Percentiles rank a stretch among this genome's conserved stretches.
These are phyloP conservation scores for Ecliptopera silaceata DNA, from an alignment of 2,888 invertebrate species.

Conservation along the genomic window DNA sequence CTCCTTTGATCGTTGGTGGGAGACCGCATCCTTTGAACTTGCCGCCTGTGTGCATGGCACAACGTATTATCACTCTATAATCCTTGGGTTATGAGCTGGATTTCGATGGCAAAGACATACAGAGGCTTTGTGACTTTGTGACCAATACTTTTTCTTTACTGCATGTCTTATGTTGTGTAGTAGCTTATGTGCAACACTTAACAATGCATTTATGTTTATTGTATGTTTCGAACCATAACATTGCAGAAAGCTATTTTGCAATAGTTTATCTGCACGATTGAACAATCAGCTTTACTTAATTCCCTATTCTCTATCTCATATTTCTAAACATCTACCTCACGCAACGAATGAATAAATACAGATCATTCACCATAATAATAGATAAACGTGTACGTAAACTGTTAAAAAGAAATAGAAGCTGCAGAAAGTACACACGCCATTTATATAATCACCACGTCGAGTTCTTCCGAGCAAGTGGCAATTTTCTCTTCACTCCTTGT, in stretches of 20 bases:
- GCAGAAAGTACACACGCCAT: conserved; percentile 22
- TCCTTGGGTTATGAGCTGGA: conserved; percentile 25
- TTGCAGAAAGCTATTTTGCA: conserved; percentile 5
- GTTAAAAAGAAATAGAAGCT: conserved; percentile 35
- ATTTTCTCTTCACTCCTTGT: conserved; percentile 31
- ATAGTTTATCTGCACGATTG: conserved; percentile 18
- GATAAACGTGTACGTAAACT: conserved; percentile 26
- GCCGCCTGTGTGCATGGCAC: conserved; percentile 61
- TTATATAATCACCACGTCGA: conserved; percentile 22
- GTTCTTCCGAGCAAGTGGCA: conserved; percentile 23
- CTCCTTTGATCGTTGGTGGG: conserved; percentile 59
- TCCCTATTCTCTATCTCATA: conserved; percentile 14
- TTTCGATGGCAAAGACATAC: conserved; percentile 6
- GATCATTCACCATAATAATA: conserved; percentile 36
- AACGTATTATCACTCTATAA: conserved; percentile 62
- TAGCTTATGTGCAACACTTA: neutral
- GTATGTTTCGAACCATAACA: conserved; percentile 4
- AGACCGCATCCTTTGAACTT: conserved; percentile 62
- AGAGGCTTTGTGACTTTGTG: neutral
- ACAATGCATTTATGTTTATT: neutral
- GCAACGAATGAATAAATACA: conserved; percentile 31
- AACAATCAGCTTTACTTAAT: conserved; percentile 13
- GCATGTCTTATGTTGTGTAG: conserved; percentile 5
- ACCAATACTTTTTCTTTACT: conserved; percentile 1
- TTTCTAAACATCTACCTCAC: conserved; percentile 31